Conservation (phyloP, 1,140 invertebrate species). For the Copidosoma floridanum region DNA sequence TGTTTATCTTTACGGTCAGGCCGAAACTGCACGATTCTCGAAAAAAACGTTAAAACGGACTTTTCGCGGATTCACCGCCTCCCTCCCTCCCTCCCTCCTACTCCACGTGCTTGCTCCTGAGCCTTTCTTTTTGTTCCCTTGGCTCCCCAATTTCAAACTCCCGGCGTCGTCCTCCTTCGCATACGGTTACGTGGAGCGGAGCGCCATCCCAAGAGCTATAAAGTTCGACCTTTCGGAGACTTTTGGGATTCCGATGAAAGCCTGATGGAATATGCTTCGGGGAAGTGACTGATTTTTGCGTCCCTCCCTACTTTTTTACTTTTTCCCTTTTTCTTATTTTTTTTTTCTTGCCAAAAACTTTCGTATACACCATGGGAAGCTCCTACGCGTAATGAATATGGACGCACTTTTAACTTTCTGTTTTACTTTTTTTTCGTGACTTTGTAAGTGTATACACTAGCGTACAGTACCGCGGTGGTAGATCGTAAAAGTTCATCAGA, state of each 20-base stretch:
- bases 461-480: background rate
- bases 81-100: background rate
- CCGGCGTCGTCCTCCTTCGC: background rate
- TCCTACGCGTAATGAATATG: constrained; percentile 18
- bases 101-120: background rate
- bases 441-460: too few relatives aligned
- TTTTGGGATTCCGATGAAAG: constrained; percentile 25
- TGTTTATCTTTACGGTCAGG: constrained; percentile 27
- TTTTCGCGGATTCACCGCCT: constrained; percentile 12
- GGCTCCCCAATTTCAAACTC: background rate
- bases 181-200: background rate
- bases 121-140: background rate
- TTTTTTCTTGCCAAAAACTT: constrained; percentile 4
- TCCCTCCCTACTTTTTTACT: background rate
- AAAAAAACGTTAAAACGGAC: constrained; percentile 27
- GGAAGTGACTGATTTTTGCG: constrained; percentile 21
- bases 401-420: constrained; percentile 13
- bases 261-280: constrained; percentile 28
- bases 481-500: constrained; percentile 27
- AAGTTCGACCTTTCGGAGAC: constrained; percentile 28
- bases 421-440: too few relatives aligned
- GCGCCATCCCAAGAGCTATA: constrained; percentile 11
- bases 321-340: constrained; percentile 12
- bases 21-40: constrained; percentile 15
- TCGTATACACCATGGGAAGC: constrained; percentile 1